Evolutionary conservation across 2,797 vertebrate genomes (phyloP), one percentile per base, ranked within the genome.

Genomic region (Melanotaenia trifasciata): DNA sequence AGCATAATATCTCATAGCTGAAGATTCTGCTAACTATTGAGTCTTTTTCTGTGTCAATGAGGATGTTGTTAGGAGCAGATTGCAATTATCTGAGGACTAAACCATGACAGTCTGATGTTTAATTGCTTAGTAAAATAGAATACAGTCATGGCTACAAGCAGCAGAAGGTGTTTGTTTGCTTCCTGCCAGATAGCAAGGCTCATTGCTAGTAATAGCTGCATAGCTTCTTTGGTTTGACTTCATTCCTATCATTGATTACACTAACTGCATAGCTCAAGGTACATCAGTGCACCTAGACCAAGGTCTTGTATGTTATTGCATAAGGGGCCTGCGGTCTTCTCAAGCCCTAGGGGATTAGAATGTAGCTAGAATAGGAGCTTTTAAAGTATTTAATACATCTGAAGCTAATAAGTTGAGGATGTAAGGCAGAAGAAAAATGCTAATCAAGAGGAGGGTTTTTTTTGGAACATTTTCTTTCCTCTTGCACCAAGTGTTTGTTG

Each of bases 181-280:
- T 60, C 35, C 67, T 75, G 79, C 62, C 84, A 87, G 76, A 78
- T 58, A 79, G 62, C 22, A 9, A 62, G 56, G 62, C 62, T 54
- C n/a, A 11, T 50, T 50, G 20, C n/a, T 50, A 22, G 18, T 7
- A 6, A 20, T 4, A 18, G 28, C 28, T 57, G 26, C 54, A 32
- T n/a, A 72, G 64, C 74, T 56, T 56, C 50, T 81, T 86, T 83
- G 82, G 66, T 82, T 83, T 78, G 83, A 63, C 62, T 6, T 60
- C 53, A 66, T 67, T 84, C 54, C 74, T 80, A 78, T 90, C 59
- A 81, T 51, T 81, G 78, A 62, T 67, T 32, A 70, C 56, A 83
- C 65, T 78, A 77, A 83, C 64, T 66, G 64, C 84, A 74, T 78
- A 74, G 67, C 77, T 40, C 63, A 28, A 87, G 81, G 86, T 90